Conservation (phyloP, 2,888 invertebrate species). For the Celastrina argiolus region DNA sequence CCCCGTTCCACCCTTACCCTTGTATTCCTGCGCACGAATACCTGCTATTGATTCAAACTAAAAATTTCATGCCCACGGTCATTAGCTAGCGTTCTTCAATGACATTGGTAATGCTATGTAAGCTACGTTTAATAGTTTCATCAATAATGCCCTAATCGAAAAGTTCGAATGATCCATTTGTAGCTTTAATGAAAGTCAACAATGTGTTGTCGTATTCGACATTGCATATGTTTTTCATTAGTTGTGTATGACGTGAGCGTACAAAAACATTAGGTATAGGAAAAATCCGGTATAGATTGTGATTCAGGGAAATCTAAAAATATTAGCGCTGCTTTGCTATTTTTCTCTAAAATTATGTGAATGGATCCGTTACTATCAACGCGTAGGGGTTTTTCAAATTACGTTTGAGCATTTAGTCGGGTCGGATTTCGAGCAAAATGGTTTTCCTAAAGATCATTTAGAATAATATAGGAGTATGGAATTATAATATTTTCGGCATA, state of each 20-base stretch:
- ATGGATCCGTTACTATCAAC: no score
- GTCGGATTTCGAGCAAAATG: no score
- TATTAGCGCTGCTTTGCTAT: background rate
- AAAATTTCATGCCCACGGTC: conserved; percentile 10
- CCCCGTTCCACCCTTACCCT: conserved; percentile 34
- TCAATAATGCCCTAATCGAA: background rate
- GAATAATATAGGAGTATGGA: no score
- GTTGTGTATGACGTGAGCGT: background rate
- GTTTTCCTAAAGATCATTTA: no score
- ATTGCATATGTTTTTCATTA: background rate
- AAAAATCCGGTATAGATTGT: background rate
- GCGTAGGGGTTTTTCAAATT: no score
- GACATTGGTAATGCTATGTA: background rate
- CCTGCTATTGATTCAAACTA: conserved; percentile 29
- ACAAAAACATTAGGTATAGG: background rate
- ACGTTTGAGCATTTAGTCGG: no score
- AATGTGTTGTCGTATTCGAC: background rate
- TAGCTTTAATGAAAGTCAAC: background rate
- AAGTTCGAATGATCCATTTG: background rate
- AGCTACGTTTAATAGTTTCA: background rate
- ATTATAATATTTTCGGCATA: no score
- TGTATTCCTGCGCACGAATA: conserved; percentile 27
- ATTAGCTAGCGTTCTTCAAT: conserved; percentile 2
- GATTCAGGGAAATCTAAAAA: background rate
- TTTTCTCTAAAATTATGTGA: no score